phyloP scores from a whole-genome alignment of 2,797 vertebrate species.

The Bradypodion pumilum region DNA sequence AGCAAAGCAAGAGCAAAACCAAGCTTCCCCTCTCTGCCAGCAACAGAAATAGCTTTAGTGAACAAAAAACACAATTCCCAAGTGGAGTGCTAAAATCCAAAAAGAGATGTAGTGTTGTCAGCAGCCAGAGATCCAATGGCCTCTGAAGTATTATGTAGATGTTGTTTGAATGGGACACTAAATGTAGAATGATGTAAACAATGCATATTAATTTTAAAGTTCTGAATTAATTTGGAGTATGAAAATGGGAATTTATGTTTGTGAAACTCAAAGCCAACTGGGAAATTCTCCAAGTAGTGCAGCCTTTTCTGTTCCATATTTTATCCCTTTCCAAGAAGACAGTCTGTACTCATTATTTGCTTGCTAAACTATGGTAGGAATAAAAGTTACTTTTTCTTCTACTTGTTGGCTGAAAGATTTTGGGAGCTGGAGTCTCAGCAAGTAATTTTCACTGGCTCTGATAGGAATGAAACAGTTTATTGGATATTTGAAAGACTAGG shows the following conservation, averaged over 20 bases:
- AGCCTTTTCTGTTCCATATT: not conserved
- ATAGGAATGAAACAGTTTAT: no score
- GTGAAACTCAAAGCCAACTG: not conserved
- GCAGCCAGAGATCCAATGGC: not conserved
- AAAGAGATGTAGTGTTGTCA: constrained; percentile 10
- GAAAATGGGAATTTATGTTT: not conserved
- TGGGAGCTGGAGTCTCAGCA: not conserved
- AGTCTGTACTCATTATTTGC: not conserved
- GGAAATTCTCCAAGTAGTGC: not conserved
- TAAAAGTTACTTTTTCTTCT: no score
- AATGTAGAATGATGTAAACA: not conserved
- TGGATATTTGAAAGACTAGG: no score
- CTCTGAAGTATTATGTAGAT: not conserved
- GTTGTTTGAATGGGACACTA: not conserved
- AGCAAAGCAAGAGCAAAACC: constrained; percentile 24
- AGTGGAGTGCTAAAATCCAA: not conserved
- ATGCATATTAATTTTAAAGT: not conserved
- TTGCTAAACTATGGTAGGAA: not conserved
- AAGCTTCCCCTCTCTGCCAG: constrained; percentile 4
- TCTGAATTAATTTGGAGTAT: not conserved
- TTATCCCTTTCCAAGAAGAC: not conserved
- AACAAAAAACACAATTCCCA: constrained; percentile 24
- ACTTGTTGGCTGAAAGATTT: not conserved
- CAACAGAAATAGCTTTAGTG: constrained; percentile 23
- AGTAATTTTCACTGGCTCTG: no score